Conservation (phyloP, 2,888 invertebrate species). For the Pemphredon lugubris region DNA sequence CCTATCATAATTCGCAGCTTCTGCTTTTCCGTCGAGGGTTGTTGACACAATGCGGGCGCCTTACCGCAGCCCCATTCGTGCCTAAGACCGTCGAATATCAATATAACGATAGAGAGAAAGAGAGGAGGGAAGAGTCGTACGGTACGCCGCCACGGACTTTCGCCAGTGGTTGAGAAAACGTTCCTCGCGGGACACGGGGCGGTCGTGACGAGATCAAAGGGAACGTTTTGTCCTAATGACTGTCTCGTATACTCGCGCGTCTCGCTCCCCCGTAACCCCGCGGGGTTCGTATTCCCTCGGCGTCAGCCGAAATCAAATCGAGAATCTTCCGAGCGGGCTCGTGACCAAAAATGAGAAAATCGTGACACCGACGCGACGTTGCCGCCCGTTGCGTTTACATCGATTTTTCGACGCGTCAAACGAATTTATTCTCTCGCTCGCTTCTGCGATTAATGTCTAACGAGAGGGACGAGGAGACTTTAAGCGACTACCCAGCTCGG, state of each 20-base stretch:
- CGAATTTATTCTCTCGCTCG: too few species aligned
- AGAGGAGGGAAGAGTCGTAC: slow-evolving; percentile 38
- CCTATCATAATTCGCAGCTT: slow-evolving; percentile 80
- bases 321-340: slow-evolving; percentile 34
- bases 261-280: slow-evolving; percentile 30
- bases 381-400: slow-evolving; percentile 34
- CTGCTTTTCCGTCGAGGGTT: slow-evolving; percentile 74
- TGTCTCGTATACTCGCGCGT: slow-evolving; percentile 55
- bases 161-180: slow-evolving; percentile 53
- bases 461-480: too few species aligned
- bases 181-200: slow-evolving; percentile 54
- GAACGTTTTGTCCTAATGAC: slow-evolving; percentile 76
- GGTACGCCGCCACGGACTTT: slow-evolving; percentile 21
- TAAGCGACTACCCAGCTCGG: too few species aligned
- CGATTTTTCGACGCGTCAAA: neutral
- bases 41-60: slow-evolving; percentile 79
- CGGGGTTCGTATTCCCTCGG: slow-evolving; percentile 46
- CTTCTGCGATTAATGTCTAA: too few species aligned
- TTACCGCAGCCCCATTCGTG: slow-evolving; percentile 75
- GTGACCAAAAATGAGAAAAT: slow-evolving; percentile 37
- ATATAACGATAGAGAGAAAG: slow-evolving; percentile 65
- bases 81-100: slow-evolving; percentile 71
- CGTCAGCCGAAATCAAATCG: slow-evolving; percentile 53
- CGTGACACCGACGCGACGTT: slow-evolving; percentile 6
- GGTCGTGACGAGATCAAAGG: slow-evolving; percentile 79